Percentiles rank a stretch among this genome's conserved stretches.
Conservation (phyloP, 2,888 invertebrate species). For the Pristionchus arcanus region DNA sequence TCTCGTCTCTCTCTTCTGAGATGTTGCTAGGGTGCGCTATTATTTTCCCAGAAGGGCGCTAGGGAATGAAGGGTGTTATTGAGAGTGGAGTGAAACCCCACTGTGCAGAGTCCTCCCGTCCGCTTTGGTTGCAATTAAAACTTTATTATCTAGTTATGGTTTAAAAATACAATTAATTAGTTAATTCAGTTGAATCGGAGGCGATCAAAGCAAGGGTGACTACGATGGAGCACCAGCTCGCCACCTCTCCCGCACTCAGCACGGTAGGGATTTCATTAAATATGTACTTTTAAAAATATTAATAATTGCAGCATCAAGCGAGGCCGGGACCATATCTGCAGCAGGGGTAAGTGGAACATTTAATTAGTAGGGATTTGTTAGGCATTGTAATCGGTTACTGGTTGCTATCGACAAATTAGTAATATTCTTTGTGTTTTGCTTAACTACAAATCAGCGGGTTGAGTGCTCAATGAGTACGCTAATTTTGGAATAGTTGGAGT, state of each 20-base stretch:
- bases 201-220: constrained; percentile 86
- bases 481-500: no score
- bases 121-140: background rate
- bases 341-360: background rate
- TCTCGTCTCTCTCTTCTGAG: background rate
- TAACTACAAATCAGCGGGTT: no score
- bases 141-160: no score
- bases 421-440: background rate
- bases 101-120: background rate
- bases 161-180: background rate
- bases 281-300: background rate
- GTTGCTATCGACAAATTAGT: no score
- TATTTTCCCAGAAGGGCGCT: background rate
- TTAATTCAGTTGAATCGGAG: constrained; percentile 68
- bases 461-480: no score
- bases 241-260: background rate
- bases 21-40: background rate
- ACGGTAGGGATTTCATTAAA: background rate
- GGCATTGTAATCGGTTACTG: background rate
- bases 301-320: background rate
- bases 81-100: background rate
- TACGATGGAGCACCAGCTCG: constrained; percentile 87
- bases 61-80: background rate
- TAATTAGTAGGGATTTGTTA: background rate
- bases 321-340: background rate